Conservation (phyloP, 2,797 vertebrate species). For the Cheirogaleus major region DNA sequence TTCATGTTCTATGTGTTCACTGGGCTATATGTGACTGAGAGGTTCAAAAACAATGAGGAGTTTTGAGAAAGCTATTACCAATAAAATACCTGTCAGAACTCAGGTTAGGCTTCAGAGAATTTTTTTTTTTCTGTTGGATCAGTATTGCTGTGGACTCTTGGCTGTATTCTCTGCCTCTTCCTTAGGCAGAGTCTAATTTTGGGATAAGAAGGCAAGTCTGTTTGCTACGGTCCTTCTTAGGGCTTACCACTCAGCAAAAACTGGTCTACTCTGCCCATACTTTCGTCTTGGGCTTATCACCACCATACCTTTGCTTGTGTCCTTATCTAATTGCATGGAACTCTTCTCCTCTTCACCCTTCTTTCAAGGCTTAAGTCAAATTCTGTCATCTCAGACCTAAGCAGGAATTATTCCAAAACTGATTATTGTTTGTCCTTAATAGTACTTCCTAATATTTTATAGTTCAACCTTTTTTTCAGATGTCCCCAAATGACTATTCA, state of each 20-base stretch:
- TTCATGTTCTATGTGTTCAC: background rate
- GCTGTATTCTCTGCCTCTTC: background rate
- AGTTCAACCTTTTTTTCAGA: background rate
- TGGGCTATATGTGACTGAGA: background rate
- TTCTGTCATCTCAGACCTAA: background rate
- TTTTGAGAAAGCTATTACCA: background rate
- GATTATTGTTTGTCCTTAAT: background rate
- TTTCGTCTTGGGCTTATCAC: background rate
- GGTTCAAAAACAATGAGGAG: background rate
- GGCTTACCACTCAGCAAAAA: background rate
- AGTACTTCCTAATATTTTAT: background rate
- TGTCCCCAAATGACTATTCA: background rate
- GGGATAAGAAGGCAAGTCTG: background rate
- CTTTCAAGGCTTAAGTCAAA: background rate
- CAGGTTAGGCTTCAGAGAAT: background rate
- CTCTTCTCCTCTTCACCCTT: background rate
- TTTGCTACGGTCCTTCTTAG: background rate
- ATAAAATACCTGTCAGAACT: background rate
- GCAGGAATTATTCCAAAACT: background rate
- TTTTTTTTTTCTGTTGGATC: background rate
- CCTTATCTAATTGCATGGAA: background rate
- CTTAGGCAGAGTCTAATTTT: background rate
- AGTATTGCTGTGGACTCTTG: background rate
- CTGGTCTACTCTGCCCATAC: background rate
- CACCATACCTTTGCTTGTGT: background rate